These are phyloP conservation scores for Netelia inedita DNA, from an alignment of 2,888 invertebrate genomes.

Conservation along the genomic window DNA sequence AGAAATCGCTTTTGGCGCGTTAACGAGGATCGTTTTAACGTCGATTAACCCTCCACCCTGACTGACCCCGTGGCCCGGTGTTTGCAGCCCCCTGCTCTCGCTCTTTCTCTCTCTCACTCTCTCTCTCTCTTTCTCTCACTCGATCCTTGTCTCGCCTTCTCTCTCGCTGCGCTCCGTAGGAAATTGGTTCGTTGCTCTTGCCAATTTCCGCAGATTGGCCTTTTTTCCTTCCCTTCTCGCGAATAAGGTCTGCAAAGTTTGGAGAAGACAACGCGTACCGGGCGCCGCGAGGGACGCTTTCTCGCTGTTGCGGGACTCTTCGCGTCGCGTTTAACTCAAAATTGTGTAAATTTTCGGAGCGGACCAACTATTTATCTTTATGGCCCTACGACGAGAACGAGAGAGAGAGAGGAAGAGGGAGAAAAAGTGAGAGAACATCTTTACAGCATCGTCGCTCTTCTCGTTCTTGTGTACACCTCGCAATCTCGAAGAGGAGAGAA, in stretches of 20 bases:
- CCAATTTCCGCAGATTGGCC: conserved; percentile 82
- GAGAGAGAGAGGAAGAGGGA: conserved; percentile 60
- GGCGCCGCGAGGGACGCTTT: conserved; percentile 53
- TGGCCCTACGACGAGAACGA: conserved; percentile 76
- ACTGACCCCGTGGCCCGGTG: conserved; percentile 81
- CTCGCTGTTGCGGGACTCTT: conserved; percentile 53
- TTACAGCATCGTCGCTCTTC: conserved; percentile 39
- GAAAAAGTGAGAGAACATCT: conserved; percentile 17
- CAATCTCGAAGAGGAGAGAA: conserved; percentile 69
- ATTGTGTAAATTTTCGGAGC: conserved; percentile 84
- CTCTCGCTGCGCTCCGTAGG: conserved; percentile 67
- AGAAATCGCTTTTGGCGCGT: conserved; percentile 77
- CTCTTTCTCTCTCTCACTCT: conserved; percentile 16
- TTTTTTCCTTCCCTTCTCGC: conserved; percentile 43
- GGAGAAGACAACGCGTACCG: conserved; percentile 49
- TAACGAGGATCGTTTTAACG: conserved; percentile 85
- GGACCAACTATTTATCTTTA: conserved; percentile 84
- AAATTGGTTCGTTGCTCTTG: conserved; percentile 83
- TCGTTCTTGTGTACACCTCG: conserved; percentile 32
- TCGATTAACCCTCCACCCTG: conserved; percentile 83
- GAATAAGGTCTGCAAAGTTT: conserved; percentile 52
- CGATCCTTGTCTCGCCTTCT: conserved; percentile 8
- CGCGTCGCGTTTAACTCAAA: conserved; percentile 77
- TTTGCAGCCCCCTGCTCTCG: conserved; percentile 78
- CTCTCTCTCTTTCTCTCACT: conserved; percentile 21